A percentile compares a stretch with the other conserved stretches of the same genome.
Conservation (phyloP, 2,113 vertebrate genomes). For the Ondatra zibethicus region DNA sequence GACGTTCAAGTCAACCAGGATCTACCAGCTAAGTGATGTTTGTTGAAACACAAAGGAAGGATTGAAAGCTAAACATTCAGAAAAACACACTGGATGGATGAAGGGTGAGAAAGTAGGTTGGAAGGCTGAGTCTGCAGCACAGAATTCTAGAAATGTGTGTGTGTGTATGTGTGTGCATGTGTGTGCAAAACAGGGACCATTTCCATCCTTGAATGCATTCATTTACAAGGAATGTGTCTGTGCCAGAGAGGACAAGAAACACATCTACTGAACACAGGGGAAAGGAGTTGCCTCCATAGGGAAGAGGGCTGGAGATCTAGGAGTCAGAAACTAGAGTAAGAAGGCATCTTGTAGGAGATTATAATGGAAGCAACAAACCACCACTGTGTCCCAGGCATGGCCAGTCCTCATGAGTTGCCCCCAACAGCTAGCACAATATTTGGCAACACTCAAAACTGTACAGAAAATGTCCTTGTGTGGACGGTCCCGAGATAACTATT, state of each 20-base stretch:
- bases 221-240: conserved; percentile 28
- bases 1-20: not conserved
- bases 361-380: conserved; percentile 7
- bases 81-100: not conserved
- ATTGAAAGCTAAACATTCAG: conserved; percentile 30
- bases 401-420: not conserved
- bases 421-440: not conserved
- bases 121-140: not conserved
- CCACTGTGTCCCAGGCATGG: not conserved
- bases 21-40: conserved; percentile 17
- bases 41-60: not conserved
- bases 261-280: conserved; percentile 33
- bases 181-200: not conserved
- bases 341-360: not conserved
- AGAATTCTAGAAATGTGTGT: conserved; percentile 32
- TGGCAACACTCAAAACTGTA: conserved; percentile 17
- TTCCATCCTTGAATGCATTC: conserved; percentile 25
- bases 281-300: not conserved
- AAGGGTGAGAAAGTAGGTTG: conserved; percentile 2
- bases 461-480: not conserved
- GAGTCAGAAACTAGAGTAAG: conserved; percentile 17
- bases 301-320: not conserved
- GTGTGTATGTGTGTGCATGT: not conserved
- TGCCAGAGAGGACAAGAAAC: not conserved
- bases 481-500: not conserved